Conservation (phyloP, 2,888 invertebrate genomes). For the Lepidocyrtinus sp. region DNA sequence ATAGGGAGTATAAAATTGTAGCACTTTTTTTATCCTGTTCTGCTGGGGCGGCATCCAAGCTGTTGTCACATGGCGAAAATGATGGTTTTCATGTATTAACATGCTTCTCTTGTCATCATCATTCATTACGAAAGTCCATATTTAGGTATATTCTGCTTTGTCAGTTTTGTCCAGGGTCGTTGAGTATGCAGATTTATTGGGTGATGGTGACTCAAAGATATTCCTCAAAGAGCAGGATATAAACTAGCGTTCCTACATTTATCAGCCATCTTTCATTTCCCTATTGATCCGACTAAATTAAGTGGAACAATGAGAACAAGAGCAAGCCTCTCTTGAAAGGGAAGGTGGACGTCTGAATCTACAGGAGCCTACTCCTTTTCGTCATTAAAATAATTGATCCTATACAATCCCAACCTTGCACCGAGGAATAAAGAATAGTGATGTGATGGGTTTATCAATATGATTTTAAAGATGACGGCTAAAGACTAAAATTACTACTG, state of each 20-base stretch:
- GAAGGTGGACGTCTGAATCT: slow-evolving; percentile 31
- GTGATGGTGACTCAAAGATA: neutral
- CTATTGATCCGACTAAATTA: slow-evolving; percentile 28
- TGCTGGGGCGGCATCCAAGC: neutral
- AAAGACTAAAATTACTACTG: neutral
- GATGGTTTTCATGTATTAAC: neutral
- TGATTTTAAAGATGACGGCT: neutral
- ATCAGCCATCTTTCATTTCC: slow-evolving; percentile 23
- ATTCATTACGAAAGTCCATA: neutral
- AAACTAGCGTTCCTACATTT: slow-evolving; percentile 28
- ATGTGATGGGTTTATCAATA: slow-evolving; percentile 5
- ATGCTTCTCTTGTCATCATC: neutral
- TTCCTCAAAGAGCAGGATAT: neutral
- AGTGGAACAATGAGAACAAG: slow-evolving; percentile 44
- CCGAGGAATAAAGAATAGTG: no score
- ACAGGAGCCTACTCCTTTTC: slow-evolving; percentile 20
- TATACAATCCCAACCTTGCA: no score
- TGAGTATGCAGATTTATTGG: slow-evolving; percentile 52
- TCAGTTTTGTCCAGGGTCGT: slow-evolving; percentile 52
- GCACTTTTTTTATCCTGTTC: neutral
- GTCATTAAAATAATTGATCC: no score
- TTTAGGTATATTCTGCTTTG: slow-evolving; percentile 22
- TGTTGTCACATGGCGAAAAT: neutral
- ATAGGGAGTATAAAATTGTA: neutral
- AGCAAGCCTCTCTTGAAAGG: neutral